Evolutionary conservation across 1,140 invertebrate genomes (phyloP).

Genomic region (Danaus melanippus): DNA sequence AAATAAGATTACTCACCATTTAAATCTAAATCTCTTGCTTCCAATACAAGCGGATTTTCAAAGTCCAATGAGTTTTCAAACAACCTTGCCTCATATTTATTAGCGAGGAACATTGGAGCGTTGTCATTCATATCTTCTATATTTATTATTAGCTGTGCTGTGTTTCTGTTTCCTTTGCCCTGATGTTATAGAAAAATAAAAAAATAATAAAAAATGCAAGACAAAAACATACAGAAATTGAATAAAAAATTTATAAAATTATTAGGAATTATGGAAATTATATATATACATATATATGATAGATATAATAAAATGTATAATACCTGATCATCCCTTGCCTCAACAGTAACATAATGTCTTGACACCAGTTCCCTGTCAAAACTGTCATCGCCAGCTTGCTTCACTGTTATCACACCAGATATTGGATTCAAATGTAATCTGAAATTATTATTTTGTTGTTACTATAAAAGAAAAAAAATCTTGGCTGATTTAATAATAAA

Average conservation of each 20-base stretch:
- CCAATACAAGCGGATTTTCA: constrained; percentile 81
- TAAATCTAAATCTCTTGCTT: constrained; percentile 89
- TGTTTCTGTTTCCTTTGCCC: constrained; percentile 83
- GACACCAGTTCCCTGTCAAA: constrained; percentile 92
- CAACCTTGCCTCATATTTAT: constrained; percentile 87
- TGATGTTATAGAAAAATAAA: constrained; percentile 7
- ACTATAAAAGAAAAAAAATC: too few species aligned
- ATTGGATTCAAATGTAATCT: constrained; percentile 87
- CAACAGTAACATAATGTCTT: constrained; percentile 91
- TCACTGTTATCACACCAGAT: constrained; percentile 88
- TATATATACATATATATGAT: neutral
- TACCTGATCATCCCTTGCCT: constrained; percentile 85
- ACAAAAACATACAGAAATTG: too few species aligned
- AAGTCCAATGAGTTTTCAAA: constrained; percentile 87
- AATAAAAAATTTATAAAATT: too few species aligned
- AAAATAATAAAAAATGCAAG: too few species aligned
- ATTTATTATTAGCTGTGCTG: constrained; percentile 87
- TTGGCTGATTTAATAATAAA: too few species aligned
- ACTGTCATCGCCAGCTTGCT: constrained; percentile 77
- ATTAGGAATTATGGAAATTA: too few species aligned
- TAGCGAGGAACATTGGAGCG: constrained; percentile 85
- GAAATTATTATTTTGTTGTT: constrained; percentile 25
- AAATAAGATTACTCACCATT: constrained; percentile 75
- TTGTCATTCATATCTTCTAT: constrained; percentile 94
- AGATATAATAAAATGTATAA: neutral